These are phyloP conservation scores for Synanthedon tipuliformis DNA, from an alignment of 2,888 invertebrate species.

Conservation along the genomic window DNA sequence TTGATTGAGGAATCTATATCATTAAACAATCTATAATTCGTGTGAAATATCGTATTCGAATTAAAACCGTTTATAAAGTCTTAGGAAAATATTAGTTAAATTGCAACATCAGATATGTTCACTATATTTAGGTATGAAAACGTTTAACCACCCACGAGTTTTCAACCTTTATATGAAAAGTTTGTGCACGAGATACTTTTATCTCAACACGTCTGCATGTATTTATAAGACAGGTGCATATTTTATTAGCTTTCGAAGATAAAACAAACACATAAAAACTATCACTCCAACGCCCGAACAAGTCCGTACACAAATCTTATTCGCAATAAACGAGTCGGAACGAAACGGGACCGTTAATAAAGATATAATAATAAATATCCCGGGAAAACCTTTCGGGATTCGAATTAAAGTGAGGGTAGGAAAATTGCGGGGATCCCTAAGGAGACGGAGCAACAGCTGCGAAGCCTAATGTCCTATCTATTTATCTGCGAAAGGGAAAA, in stretches of 20 bases:
- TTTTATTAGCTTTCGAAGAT: slow-evolving; percentile 42
- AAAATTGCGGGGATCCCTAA: slow-evolving; percentile 62
- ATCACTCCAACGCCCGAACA: slow-evolving; percentile 27
- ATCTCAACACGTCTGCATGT: slow-evolving; percentile 33
- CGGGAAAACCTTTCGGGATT: slow-evolving; percentile 60
- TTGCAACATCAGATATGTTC: no score
- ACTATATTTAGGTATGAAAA: no score
- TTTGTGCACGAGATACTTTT: slow-evolving; percentile 22
- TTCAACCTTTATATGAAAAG: slow-evolving; percentile 24
- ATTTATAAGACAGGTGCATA: slow-evolving; percentile 47
- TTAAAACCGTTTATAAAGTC: no score
- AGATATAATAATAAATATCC: slow-evolving; percentile 68
- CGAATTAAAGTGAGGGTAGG: slow-evolving; percentile 66
- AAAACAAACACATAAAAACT: slow-evolving; percentile 41
- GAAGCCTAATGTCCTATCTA: slow-evolving; percentile 59
- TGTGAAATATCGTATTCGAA: no score
- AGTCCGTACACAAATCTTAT: slow-evolving; percentile 45
- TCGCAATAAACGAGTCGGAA: slow-evolving; percentile 47
- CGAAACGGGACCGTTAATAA: slow-evolving; percentile 56
- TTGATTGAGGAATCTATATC: no score
- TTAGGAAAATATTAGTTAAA: no score
- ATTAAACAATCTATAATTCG: no score
- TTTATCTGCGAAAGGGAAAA: slow-evolving; percentile 60
- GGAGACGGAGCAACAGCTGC: slow-evolving; percentile 61
- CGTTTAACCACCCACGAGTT: slow-evolving; percentile 21